Conservation (phyloP, 2,797 vertebrate genomes). For the Monodelphis domestica region DNA sequence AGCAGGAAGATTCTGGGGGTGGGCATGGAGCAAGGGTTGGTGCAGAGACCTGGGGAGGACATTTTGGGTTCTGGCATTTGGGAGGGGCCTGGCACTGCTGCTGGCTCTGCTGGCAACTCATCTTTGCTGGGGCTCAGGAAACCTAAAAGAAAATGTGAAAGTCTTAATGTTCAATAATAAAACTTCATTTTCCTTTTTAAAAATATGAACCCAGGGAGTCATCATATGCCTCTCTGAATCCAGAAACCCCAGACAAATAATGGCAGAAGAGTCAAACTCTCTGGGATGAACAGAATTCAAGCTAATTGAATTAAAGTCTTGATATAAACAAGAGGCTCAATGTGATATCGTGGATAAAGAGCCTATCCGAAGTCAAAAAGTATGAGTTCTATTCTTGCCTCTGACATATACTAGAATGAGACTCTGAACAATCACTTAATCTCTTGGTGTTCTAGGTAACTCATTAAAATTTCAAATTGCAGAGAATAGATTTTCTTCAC, state of each 20-base stretch:
- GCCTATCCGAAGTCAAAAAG: background rate
- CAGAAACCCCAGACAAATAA: background rate
- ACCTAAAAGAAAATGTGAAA: slow-evolving; percentile 49
- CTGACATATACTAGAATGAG: background rate
- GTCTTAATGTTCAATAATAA: slow-evolving; percentile 23
- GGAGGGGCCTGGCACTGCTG: slow-evolving; percentile 48
- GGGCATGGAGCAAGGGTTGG: background rate
- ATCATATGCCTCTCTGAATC: background rate
- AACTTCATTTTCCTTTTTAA: background rate
- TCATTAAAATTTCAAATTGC: background rate
- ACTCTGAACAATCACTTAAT: background rate
- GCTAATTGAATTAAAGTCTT: background rate
- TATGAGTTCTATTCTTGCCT: background rate
- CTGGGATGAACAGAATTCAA: background rate
- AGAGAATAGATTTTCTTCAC: background rate
- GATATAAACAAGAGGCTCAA: background rate
- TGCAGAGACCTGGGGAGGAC: background rate
- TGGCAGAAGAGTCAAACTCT: background rate
- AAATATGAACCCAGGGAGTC: background rate
- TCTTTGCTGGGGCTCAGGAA: slow-evolving; percentile 33
- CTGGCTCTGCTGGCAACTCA: slow-evolving; percentile 66
- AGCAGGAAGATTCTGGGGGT: background rate
- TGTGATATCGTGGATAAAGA: background rate
- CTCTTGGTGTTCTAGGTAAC: background rate
- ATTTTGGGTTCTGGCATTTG: slow-evolving; percentile 27